Conservation (phyloP, 2,888 invertebrate species). For the Oxycera nigricornis region DNA sequence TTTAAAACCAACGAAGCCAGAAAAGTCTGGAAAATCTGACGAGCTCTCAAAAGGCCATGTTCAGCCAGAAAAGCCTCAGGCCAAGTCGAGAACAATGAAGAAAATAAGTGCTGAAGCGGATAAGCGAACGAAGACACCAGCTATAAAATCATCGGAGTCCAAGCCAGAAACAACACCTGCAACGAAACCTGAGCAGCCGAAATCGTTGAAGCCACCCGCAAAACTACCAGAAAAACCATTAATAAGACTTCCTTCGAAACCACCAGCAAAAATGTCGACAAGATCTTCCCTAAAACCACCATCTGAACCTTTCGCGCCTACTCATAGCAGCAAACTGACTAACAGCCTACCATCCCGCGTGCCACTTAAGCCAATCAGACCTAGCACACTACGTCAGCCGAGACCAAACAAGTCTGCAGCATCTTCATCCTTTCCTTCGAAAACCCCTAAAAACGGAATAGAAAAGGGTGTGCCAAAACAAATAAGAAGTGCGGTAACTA, state of each 20-base stretch:
- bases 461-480: too few relatives aligned
- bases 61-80: background rate
- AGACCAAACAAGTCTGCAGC: background rate
- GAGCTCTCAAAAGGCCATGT: background rate
- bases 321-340: background rate
- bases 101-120: background rate
- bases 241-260: too few relatives aligned
- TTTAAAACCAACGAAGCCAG: background rate
- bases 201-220: background rate
- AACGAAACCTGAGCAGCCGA: background rate
- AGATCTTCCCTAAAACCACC: background rate
- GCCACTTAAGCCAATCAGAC: background rate
- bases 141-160: background rate
- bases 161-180: background rate
- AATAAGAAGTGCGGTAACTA: background rate
- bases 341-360: background rate
- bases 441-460: too few relatives aligned
- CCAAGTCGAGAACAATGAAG: background rate
- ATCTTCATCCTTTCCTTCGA: too few relatives aligned
- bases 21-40: background rate
- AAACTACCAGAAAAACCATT: too few relatives aligned
- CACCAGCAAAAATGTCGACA: background rate
- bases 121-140: background rate
- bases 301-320: background rate
- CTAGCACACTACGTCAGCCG: background rate